These are phyloP conservation scores for Phragmatobia fuliginosa DNA, from an alignment of 2,888 invertebrate genomes.

Conservation along the genomic window DNA sequence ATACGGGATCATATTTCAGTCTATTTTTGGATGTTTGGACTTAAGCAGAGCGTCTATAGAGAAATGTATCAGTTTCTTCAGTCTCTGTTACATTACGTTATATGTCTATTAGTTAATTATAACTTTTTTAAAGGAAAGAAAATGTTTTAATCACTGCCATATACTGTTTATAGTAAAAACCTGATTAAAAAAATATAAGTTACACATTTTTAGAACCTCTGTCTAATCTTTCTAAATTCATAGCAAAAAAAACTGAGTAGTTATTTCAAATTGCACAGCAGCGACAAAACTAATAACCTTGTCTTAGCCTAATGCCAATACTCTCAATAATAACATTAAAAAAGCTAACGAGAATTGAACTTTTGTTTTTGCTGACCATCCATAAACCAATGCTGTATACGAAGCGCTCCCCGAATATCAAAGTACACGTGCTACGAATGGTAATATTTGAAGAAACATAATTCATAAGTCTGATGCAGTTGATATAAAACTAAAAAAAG, in stretches of 20 bases:
- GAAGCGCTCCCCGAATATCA: neutral
- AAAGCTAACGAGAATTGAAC: neutral
- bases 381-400: neutral
- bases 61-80: neutral
- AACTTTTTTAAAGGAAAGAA: neutral
- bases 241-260: too few species aligned
- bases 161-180: too few species aligned
- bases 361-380: constrained; percentile 3
- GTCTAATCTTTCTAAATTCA: too few species aligned
- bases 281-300: neutral
- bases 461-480: neutral
- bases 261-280: too few species aligned
- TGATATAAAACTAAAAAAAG: neutral
- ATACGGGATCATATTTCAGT: neutral
- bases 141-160: too few species aligned
- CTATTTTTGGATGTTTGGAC: neutral
- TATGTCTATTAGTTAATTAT: neutral
- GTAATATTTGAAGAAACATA: neutral
- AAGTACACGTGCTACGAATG: neutral
- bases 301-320: neutral
- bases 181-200: too few species aligned
- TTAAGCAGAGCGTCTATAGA: neutral
- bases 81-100: neutral
- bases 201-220: too few species aligned
- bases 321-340: neutral